Evolutionary conservation across 2,888 invertebrate species (phyloP), one percentile per base, ranked within the genome.

Genomic region (Apamea anceps): DNA sequence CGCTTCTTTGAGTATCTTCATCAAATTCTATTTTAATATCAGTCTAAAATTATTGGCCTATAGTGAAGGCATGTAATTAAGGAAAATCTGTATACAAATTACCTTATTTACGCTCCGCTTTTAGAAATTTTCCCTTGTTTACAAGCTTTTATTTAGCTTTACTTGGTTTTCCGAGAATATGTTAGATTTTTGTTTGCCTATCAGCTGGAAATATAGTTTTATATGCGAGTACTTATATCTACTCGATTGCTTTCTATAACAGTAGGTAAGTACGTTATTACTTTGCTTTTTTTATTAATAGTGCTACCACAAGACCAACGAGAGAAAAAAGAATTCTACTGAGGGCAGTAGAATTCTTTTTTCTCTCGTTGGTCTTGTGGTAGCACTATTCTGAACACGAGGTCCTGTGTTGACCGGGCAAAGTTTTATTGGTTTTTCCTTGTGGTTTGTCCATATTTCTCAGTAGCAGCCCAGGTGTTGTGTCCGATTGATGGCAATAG

Each of bases 21-120:
- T 54, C 51, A 71, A 60, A 65, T 28, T 84, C 42, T 84, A 79
- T 82, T 82, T 79, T 73, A 79, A 72, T 70, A 81, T 12, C 25
- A 71, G 66, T 73, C 63, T 73, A 73, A 79, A 84, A 72, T 82
- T 72, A 65, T 72, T 65, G 18, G 51, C 63, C 57, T 65, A 42
- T 60, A 60, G 72, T 63, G 48, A 57, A 68, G 25, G 72, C 63
- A 45, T n/a, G 25, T 72, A 65, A 72, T 68, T 68, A 54, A 21
- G 45, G 63, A n/a, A 68, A 72, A 67, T 57, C 62, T 66, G 72
- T 73, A 25, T 37, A 77, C 72, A 82, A 51, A 79, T 84, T 42
- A 51, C 32, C n/a, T 45, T 67, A 77, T 72, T 82, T 54, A 67
- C 37, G 42, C 60, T 32, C 42, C 32, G 45, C 45, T 68, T 68